Evolutionary conservation across 2,113 vertebrate species (phyloP).

Genomic region (Takifugu flavidus): DNA sequence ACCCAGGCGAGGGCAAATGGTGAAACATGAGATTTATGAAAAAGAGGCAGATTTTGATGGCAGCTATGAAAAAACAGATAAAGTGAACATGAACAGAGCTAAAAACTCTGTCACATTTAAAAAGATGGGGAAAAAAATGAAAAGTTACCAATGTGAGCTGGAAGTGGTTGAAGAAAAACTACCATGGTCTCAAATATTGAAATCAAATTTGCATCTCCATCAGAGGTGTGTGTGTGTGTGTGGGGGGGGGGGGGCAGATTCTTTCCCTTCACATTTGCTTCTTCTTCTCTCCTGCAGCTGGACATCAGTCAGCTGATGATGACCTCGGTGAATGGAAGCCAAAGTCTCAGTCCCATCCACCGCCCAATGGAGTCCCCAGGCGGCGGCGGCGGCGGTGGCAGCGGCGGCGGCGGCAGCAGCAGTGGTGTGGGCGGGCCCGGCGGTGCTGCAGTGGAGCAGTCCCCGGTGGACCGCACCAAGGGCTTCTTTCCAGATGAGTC

Average conservation of each 20-base stretch:
- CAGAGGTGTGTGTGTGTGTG: too few species aligned
- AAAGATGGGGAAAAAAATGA: background rate
- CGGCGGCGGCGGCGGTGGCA: constrained; percentile 14
- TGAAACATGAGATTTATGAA: too few species aligned
- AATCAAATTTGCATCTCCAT: too few species aligned
- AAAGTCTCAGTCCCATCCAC: constrained; percentile 74
- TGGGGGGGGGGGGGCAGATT: background rate
- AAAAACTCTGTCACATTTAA: background rate
- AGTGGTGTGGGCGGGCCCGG: constrained; percentile 18
- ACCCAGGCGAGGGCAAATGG: too few species aligned
- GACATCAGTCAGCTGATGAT: constrained; percentile 86
- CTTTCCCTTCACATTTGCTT: background rate
- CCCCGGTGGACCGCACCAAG: constrained; percentile 86
- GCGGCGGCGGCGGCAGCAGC: constrained; percentile 3
- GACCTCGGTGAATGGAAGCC: constrained; percentile 78
- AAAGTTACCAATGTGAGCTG: too few species aligned
- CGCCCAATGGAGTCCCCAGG: constrained; percentile 75
- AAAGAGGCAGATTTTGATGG: too few species aligned
- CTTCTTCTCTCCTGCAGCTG: constrained; percentile 71
- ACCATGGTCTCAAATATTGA: too few species aligned
- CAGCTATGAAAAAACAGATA: background rate
- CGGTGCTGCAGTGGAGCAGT: constrained; percentile 78
- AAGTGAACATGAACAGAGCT: background rate
- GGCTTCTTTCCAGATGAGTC: constrained; percentile 93
- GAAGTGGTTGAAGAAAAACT: too few species aligned